Evolutionary conservation across 2,113 vertebrate genomes (phyloP).

Genomic region (Hippoglossus stenolepis): DNA sequence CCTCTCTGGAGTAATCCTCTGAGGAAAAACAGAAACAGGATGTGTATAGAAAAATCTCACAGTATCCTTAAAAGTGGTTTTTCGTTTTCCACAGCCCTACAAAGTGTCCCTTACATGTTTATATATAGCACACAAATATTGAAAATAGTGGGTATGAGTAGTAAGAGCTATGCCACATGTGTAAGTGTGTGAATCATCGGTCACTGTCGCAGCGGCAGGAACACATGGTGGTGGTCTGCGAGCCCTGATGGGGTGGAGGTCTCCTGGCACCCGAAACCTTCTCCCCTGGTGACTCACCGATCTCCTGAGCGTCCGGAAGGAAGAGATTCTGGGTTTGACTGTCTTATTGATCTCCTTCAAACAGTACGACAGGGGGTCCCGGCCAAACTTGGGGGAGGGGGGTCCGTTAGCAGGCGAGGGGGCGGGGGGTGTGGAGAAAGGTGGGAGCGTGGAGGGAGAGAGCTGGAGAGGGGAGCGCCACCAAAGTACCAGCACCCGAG

Average conservation of each 20-base stretch:
- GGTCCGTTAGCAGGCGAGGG: slow-evolving; percentile 88
- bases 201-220: slow-evolving; percentile 22
- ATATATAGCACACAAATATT: not conserved
- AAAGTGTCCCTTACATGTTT: not conserved
- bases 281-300: slow-evolving; percentile 87
- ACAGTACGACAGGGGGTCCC: slow-evolving; percentile 92
- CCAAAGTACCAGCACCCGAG: slow-evolving; percentile 68
- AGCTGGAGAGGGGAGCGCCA: slow-evolving; percentile 56
- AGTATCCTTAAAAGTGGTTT: not conserved
- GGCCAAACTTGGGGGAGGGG: slow-evolving; percentile 91
- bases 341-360: slow-evolving; percentile 97
- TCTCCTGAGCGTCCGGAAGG: slow-evolving; percentile 90
- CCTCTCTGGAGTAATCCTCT: slow-evolving; percentile 80
- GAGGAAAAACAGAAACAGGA: slow-evolving; percentile 49
- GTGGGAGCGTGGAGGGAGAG: slow-evolving; percentile 77
- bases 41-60: slow-evolving; percentile 12
- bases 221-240: slow-evolving; percentile 19
- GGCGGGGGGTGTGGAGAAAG: slow-evolving; percentile 81
- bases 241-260: slow-evolving; percentile 30
- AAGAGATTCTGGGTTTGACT: slow-evolving; percentile 93
- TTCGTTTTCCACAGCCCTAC: not conserved
- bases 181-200: slow-evolving; percentile 5
- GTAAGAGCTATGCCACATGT: not conserved
- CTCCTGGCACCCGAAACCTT: slow-evolving; percentile 33
- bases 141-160: not conserved